Percentiles rank a stretch among this genome's conserved stretches.
Conservation (phyloP, 2,888 invertebrate species). For the Nyleta sp. region DNA sequence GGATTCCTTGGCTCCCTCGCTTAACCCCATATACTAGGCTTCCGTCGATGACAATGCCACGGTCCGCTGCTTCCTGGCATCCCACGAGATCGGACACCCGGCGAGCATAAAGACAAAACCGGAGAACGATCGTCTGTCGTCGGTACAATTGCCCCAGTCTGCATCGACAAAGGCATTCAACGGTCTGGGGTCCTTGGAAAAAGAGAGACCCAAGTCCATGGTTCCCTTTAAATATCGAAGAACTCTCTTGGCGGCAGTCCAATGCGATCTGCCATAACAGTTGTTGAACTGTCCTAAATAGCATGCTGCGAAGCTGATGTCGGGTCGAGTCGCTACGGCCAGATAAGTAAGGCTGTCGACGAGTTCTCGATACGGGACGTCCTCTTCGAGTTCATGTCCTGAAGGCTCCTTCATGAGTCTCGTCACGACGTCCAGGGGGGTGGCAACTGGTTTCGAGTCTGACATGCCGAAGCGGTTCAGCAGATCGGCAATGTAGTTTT, state of each 20-base stretch:
- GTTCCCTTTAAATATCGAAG: not conserved
- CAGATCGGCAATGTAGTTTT: slow-evolving; percentile 6
- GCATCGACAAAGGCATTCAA: slow-evolving; percentile 9
- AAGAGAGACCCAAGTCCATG: not conserved
- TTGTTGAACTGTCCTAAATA: not conserved
- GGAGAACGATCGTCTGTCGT: slow-evolving; percentile 48
- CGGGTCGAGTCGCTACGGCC: not conserved
- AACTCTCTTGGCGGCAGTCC: not conserved
- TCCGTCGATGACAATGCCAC: not conserved
- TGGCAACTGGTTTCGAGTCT: slow-evolving; percentile 6
- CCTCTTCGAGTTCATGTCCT: not conserved
- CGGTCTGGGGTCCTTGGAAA: not conserved
- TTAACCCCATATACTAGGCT: not conserved
- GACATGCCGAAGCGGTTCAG: slow-evolving; percentile 21
- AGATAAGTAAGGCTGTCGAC: not conserved
- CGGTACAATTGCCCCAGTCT: slow-evolving; percentile 27
- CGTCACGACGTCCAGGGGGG: not conserved
- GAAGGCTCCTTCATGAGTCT: not conserved
- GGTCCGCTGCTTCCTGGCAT: slow-evolving; percentile 50
- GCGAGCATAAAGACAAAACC: slow-evolving; percentile 47
- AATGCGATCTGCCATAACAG: not conserved
- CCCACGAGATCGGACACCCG: slow-evolving; percentile 46
- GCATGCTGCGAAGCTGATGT: not conserved
- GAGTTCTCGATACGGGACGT: not conserved
- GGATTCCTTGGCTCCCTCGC: slow-evolving; percentile 45